A percentile compares a stretch with the other conserved stretches of the same genome.
These are phyloP conservation scores for Anisognathus igniventris DNA, from an alignment of 2,797 vertebrate species.

Conservation along the genomic window DNA sequence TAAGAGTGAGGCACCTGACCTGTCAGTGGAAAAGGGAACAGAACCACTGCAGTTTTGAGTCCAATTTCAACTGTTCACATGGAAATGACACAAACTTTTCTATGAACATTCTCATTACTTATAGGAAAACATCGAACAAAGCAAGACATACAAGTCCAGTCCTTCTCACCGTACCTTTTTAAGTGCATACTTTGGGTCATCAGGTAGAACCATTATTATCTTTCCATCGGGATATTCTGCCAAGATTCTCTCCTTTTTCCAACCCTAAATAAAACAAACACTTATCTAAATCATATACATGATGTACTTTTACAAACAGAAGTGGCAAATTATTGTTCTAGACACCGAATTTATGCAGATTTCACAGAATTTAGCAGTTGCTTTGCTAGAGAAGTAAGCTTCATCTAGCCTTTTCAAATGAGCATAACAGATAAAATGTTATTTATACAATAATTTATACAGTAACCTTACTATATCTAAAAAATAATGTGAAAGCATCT, in stretches of 20 bases:
- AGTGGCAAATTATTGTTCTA: constrained; percentile 27
- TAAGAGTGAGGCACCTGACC: neutral
- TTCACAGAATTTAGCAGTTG: constrained; percentile 33
- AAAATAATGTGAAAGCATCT: constrained; percentile 22
- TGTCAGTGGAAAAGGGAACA: neutral
- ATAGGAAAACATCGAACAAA: neutral
- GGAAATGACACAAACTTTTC: neutral
- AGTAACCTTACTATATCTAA: neutral
- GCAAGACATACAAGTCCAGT: neutral
- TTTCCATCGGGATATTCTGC: constrained; percentile 95
- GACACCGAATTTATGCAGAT: constrained; percentile 28
- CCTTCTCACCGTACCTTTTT: constrained; percentile 85
- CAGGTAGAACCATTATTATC: constrained; percentile 96
- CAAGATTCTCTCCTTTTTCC: constrained; percentile 98
- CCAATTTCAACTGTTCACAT: neutral
- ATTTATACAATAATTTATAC: neutral
- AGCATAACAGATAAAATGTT: constrained; percentile 9
- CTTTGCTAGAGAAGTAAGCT: constrained; percentile 37
- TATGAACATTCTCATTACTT: neutral
- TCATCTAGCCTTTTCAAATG: constrained; percentile 45
- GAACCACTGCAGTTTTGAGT: neutral
- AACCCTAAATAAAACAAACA: constrained; percentile 82
- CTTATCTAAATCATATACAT: constrained; percentile 36
- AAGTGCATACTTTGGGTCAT: constrained; percentile 97
- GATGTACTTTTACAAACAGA: constrained; percentile 7